Percentiles rank a stretch among this genome's conserved stretches.
phyloP scores from a whole-genome alignment of 2,113 vertebrate species.

The Xiphophorus couchianus region DNA sequence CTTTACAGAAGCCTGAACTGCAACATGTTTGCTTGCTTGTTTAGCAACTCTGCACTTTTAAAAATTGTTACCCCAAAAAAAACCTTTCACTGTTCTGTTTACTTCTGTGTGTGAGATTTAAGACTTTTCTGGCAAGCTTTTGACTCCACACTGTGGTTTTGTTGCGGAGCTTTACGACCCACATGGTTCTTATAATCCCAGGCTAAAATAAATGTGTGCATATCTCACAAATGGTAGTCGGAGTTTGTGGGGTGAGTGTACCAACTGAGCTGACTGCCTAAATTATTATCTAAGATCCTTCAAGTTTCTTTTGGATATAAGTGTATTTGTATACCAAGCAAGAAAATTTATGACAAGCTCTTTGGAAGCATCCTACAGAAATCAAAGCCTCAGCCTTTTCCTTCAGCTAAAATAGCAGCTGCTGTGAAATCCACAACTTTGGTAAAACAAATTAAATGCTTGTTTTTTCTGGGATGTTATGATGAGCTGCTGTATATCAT shows the following conservation, averaged over 20 bases:
- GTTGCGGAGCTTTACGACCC: constrained; percentile 37
- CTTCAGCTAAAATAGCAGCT: not conserved
- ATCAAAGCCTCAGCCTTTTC: not conserved
- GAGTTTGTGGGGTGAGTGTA: not conserved
- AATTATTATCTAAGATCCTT: not conserved
- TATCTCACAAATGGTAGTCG: constrained; percentile 7
- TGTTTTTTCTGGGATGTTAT: not conserved
- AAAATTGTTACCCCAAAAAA: not conserved
- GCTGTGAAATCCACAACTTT: not conserved
- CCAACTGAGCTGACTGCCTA: not conserved
- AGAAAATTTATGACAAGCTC: not conserved
- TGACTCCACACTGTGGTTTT: constrained; percentile 31
- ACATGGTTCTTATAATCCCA: constrained; percentile 48
- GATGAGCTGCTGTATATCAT: not conserved
- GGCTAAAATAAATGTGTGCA: not conserved
- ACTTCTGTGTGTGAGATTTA: not conserved
- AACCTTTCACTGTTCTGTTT: not conserved
- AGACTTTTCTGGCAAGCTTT: constrained; percentile 5
- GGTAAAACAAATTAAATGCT: not conserved
- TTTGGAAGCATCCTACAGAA: not conserved
- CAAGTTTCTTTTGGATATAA: not conserved
- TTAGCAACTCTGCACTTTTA: not conserved
- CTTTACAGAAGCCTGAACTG: not conserved
- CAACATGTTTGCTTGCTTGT: constrained; percentile 5
- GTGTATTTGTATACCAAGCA: not conserved